These are phyloP conservation scores for Nothoprocta perdicaria DNA, from an alignment of 2,113 vertebrate species.

Conservation along the genomic window DNA sequence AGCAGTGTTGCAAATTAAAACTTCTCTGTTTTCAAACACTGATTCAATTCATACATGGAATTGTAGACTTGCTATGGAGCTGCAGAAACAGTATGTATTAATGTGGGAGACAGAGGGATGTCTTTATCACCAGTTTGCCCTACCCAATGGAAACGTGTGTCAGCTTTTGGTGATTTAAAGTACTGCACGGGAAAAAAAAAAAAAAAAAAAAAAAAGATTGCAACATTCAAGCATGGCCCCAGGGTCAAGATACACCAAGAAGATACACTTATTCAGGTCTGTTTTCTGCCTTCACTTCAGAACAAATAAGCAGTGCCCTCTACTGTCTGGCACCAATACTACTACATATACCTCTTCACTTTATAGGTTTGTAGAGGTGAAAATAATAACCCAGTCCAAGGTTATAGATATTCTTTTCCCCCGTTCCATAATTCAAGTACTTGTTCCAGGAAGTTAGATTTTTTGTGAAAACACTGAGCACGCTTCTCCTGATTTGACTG, in stretches of 20 bases:
- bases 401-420: neutral
- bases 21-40: neutral
- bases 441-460: neutral
- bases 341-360: neutral
- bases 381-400: rapidly evolving
- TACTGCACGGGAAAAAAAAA: neutral
- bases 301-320: conserved; percentile 53
- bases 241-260: neutral
- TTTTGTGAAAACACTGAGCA: neutral
- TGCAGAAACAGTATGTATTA: neutral
- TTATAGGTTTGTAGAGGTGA: rapidly evolving
- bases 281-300: neutral
- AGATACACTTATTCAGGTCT: neutral
- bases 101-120: neutral
- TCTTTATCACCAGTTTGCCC: neutral
- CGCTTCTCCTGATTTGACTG: neutral
- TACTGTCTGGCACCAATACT: conserved; percentile 25
- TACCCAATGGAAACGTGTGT: neutral
- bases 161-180: neutral
- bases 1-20: neutral
- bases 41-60: neutral
- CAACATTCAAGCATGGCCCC: neutral
- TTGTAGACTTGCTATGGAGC: neutral
- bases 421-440: rapidly evolving
- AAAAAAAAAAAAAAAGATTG: neutral